These are phyloP conservation scores for Frankliniella intonsa DNA, from an alignment of 2,888 invertebrate species.

Conservation along the genomic window DNA sequence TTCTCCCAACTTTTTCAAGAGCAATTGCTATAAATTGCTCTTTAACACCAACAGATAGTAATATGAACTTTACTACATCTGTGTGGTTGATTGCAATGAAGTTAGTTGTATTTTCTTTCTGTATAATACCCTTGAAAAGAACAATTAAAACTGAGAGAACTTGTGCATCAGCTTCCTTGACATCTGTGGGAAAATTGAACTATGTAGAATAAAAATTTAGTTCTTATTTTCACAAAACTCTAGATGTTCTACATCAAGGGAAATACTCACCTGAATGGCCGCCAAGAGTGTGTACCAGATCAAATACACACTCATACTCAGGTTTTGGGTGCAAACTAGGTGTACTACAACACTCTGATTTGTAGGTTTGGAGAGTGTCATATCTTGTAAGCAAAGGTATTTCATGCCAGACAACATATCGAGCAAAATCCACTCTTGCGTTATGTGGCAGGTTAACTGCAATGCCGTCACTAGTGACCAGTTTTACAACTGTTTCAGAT, in stretches of 20 bases:
- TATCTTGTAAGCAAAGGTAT: neutral
- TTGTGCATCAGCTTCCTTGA: neutral
- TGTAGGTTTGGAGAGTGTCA: slow-evolving; percentile 3
- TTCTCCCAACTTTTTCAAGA: neutral
- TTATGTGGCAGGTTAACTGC: neutral
- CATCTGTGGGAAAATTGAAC: neutral
- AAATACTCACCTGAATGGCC: too few species aligned
- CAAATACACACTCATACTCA: neutral
- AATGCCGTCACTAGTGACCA: neutral
- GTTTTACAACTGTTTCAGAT: neutral
- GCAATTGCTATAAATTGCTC: neutral
- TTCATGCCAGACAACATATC: neutral
- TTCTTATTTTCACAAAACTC: too few species aligned
- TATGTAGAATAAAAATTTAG: neutral
- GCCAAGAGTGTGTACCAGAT: neutral
- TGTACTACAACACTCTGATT: neutral
- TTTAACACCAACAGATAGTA: neutral
- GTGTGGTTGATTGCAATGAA: neutral
- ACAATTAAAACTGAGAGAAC: neutral
- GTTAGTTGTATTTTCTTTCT: neutral
- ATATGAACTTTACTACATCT: neutral
- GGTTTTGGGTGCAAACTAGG: neutral
- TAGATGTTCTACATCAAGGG: too few species aligned
- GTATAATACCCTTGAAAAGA: neutral
- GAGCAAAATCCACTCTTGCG: neutral